These are phyloP conservation scores for Nephrotoma guestfalica DNA, from an alignment of 2,888 invertebrate genomes.

Conservation along the genomic window DNA sequence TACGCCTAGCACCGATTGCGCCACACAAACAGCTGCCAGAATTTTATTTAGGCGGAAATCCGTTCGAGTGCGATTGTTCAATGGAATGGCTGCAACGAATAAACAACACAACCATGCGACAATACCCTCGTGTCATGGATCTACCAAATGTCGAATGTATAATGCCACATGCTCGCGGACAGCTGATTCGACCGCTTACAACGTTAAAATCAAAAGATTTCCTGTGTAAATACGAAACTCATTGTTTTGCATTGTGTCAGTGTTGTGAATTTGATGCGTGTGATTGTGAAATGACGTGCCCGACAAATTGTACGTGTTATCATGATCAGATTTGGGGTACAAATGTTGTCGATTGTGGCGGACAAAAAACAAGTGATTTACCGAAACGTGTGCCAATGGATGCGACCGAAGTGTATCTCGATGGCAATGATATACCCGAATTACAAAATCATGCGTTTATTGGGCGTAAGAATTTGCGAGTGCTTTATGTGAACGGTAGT, in stretches of 20 bases:
- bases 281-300: conserved; percentile 95
- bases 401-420: conserved; percentile 83
- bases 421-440: conserved; percentile 76
- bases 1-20: conserved; percentile 53
- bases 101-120: conserved; percentile 72
- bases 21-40: conserved; percentile 60
- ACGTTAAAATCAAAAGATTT: conserved; percentile 75
- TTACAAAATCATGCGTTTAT: conserved; percentile 84
- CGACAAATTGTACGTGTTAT: conserved; percentile 84
- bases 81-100: conserved; percentile 91
- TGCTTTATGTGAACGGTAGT: conserved; percentile 74
- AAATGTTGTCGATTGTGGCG: conserved; percentile 84
- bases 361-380: conserved; percentile 59
- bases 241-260: conserved; percentile 89
- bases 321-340: conserved; percentile 90
- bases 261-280: conserved; percentile 95
- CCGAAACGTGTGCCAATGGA: conserved; percentile 89
- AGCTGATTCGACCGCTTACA: conserved; percentile 61
- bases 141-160: conserved; percentile 78
- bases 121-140: conserved; percentile 82
- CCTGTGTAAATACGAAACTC: conserved; percentile 81
- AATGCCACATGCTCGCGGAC: conserved; percentile 72
- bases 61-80: conserved; percentile 87
- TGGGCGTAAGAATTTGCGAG: conserved; percentile 78
- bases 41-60: conserved; percentile 84